Percentiles rank a stretch among this genome's conserved stretches.
Evolutionary conservation across 2,113 vertebrate genomes (phyloP).

Genomic region (Thymallus thymallus): DNA sequence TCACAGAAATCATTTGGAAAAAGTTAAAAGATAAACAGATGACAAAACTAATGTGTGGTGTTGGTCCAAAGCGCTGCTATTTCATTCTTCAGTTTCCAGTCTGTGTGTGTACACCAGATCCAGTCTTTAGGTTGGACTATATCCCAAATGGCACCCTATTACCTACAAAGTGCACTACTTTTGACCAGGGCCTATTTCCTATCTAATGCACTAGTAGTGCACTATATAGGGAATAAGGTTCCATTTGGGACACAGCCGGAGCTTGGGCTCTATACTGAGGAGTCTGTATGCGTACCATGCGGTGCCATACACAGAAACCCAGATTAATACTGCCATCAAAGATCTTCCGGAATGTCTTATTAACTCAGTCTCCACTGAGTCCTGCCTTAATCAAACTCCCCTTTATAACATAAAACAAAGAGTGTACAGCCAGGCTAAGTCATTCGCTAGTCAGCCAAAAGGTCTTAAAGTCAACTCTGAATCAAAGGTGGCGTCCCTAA

Average conservation of each 20-base stretch:
- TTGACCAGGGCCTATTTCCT: too few relatives aligned
- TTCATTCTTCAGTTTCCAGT: conserved; percentile 15
- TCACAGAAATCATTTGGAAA: neutral
- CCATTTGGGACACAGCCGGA: neutral
- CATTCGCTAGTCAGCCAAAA: conserved; percentile 12
- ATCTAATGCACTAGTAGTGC: too few relatives aligned
- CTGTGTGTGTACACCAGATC: conserved; percentile 7
- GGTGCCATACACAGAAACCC: conserved; percentile 12
- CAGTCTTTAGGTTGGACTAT: too few relatives aligned
- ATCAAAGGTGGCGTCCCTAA: neutral
- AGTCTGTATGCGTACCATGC: conserved; percentile 22
- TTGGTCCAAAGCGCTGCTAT: conserved; percentile 5
- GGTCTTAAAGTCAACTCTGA: neutral
- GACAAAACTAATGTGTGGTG: too few relatives aligned
- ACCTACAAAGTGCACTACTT: too few relatives aligned
- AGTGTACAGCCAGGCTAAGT: conserved; percentile 20
- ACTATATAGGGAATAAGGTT: too few relatives aligned
- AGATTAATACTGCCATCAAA: conserved; percentile 27
- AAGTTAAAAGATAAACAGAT: neutral
- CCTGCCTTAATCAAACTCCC: conserved; percentile 22
- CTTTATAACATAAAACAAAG: conserved; percentile 42
- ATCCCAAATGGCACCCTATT: too few relatives aligned
- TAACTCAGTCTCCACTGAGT: conserved; percentile 23
- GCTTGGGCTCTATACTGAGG: conserved; percentile 1
- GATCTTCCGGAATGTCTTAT: conserved; percentile 35